A percentile compares a stretch with the other conserved stretches of the same genome.
Conservation (phyloP, 2,797 vertebrate genomes). For the Sebastes oblongus region DNA sequence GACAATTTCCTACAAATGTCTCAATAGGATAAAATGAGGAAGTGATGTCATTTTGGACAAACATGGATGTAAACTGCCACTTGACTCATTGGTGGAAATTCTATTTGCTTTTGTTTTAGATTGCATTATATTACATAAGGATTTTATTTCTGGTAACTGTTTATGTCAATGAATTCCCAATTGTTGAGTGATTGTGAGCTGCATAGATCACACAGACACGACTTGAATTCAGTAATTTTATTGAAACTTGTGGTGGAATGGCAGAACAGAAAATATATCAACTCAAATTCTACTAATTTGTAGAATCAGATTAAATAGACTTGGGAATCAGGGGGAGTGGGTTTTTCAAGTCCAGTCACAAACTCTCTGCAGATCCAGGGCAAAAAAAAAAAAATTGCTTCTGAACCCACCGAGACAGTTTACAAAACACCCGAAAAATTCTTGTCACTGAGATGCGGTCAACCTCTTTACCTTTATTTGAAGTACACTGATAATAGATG, state of each 20-base stretch:
- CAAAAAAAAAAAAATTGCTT: conserved; percentile 18
- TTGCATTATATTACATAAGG: not conserved
- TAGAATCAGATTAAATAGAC: conserved; percentile 58
- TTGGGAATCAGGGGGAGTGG: not conserved
- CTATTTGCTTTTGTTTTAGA: not conserved
- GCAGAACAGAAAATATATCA: conserved; percentile 28
- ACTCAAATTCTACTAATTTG: conserved; percentile 18
- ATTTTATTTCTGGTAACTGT: not conserved
- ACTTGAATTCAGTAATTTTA: conserved; percentile 33
- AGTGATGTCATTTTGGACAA: too few species aligned
- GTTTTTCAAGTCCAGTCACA: conserved; percentile 17
- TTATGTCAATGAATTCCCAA: not conserved
- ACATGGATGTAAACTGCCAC: too few species aligned
- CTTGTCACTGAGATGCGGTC: not conserved
- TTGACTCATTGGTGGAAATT: too few species aligned
- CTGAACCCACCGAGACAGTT: not conserved
- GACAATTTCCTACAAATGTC: too few species aligned
- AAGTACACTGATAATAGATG: conserved; percentile 15
- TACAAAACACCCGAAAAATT: not conserved
- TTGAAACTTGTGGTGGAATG: conserved; percentile 34
- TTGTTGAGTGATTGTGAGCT: not conserved
- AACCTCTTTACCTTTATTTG: conserved; percentile 15
- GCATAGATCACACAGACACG: not conserved
- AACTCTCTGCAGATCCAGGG: conserved; percentile 6
- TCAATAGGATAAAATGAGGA: too few species aligned